Evolutionary conservation across 2,888 invertebrate genomes (phyloP).

Genomic region (Odontomyia ornata): DNA sequence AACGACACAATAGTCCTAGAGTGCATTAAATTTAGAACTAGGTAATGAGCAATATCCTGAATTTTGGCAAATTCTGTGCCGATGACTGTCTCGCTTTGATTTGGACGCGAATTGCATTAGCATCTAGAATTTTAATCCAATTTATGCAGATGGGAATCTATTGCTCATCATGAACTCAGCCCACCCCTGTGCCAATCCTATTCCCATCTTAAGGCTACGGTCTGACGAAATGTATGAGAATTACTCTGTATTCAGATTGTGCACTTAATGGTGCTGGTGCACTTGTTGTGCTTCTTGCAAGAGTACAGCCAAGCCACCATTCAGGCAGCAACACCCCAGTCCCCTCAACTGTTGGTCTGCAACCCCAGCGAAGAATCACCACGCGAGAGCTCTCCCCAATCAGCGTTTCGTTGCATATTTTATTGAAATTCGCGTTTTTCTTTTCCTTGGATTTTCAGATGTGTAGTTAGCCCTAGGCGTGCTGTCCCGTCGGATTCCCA

Average conservation of each 20-base stretch:
- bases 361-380: neutral
- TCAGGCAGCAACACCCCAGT: neutral
- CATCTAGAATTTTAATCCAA: neutral
- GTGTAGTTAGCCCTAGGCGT: neutral
- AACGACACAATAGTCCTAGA: no score
- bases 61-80: conserved; percentile 1
- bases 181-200: neutral
- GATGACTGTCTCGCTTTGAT: neutral
- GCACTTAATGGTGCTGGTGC: conserved; percentile 4
- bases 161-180: conserved; percentile 4
- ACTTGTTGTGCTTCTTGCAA: neutral
- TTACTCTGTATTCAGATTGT: neutral
- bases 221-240: neutral
- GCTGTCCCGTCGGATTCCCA: neutral
- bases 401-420: neutral
- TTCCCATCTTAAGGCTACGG: conserved; percentile 1
- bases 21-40: conserved; percentile 26
- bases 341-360: neutral
- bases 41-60: conserved; percentile 36
- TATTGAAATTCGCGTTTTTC: neutral
- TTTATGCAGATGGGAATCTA: neutral
- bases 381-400: neutral
- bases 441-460: neutral
- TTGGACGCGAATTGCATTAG: neutral
- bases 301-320: neutral